Evolutionary conservation across 2,797 vertebrate genomes (phyloP), one percentile per base, ranked within the genome.

Genomic region (Lithobates pipiens): DNA sequence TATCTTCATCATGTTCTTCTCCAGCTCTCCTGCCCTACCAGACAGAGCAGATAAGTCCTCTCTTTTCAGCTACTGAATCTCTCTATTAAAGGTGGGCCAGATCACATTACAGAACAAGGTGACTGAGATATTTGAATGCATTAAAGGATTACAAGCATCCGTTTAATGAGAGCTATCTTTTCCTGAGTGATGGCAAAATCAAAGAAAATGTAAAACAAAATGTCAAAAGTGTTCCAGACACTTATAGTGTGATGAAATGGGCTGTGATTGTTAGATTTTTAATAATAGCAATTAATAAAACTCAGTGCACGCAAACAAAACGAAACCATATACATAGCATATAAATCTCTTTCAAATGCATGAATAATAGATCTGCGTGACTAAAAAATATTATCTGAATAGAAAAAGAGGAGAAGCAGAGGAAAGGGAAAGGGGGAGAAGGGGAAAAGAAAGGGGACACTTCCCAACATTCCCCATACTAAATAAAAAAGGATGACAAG

Each of bases 141-240:
- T 76, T 83, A 84, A 72, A 42, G 74, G 83, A 63, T 84, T 84
- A 84, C 21, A 71, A 2, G n/a, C 39, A 78, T 84, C 83, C 76
- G 50, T 25, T 25, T 18, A n/a, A 78, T 42, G 13, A 42, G 23
- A 44, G 27, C 27, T 27, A 77, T 54, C 11, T 71, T n/a, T 72
- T 71, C 10, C 44, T 10, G n/a, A n/a, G 15, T 68, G 63, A 69
- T 83, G 42, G 36, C 8, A 2, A 46, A 57, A 34, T 80, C 34
- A 71, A 70, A n/a, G 21, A 7, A 39, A 42, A 16, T 15, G n/a
- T 57, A n/a, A 54, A 23, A 57, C n/a, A 34, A 36, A n/a, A 23
- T 10, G 10, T 11, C 18, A 54, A 69, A 8, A 78, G 27, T 23
- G 44, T 18, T 42, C 44, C 27, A 25, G 68, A 5, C 25, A 2